Evolutionary conservation across 2,113 vertebrate genomes (phyloP).

Genomic region (Perccottus glenii): DNA sequence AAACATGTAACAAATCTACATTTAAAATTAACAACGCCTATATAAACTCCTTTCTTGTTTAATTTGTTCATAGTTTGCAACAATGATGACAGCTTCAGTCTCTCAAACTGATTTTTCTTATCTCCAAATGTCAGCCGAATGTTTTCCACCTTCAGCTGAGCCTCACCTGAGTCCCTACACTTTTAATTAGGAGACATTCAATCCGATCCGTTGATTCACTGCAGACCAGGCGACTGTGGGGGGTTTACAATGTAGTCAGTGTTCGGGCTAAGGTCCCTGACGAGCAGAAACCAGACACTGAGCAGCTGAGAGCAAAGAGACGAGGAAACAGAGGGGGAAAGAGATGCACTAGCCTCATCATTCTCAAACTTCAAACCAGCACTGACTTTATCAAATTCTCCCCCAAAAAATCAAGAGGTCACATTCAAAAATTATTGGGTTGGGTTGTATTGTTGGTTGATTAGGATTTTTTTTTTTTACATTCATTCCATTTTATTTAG

Average conservation of each 20-base stretch:
- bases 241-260: constrained; percentile 1
- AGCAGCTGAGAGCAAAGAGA: neutral
- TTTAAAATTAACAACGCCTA: too few relatives aligned
- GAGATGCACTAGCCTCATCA: too few relatives aligned
- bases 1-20: too few relatives aligned
- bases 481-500: too few relatives aligned
- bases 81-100: neutral
- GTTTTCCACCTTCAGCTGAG: neutral
- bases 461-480: too few relatives aligned
- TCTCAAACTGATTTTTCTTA: neutral
- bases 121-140: neutral
- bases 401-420: too few relatives aligned
- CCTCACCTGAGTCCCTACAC: neutral
- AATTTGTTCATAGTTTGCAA: too few relatives aligned
- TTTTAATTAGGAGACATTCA: constrained; percentile 8
- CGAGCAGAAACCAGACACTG: neutral
- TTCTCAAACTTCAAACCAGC: too few relatives aligned
- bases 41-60: too few relatives aligned
- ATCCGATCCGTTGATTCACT: neutral
- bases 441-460: too few relatives aligned
- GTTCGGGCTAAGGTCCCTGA: neutral
- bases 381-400: too few relatives aligned
- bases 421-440: too few relatives aligned
- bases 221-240: neutral
- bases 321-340: neutral